Evolutionary conservation across 1,140 invertebrate genomes (phyloP).

Genomic region (Polyergus mexicanus): DNA sequence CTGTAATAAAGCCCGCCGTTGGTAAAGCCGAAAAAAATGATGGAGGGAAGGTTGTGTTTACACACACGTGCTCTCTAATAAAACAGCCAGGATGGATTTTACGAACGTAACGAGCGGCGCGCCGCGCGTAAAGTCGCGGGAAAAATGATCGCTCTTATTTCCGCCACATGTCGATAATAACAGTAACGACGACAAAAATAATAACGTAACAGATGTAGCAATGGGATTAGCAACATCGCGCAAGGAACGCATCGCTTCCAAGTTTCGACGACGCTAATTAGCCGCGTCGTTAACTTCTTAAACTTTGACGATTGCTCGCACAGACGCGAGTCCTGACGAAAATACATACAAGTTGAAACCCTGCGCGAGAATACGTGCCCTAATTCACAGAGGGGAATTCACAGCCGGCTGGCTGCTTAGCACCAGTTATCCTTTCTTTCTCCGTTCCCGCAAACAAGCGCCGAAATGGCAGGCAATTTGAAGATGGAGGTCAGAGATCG

Average conservation of each 20-base stretch:
- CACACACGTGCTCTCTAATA: conserved; percentile 17
- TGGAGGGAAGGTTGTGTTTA: neutral
- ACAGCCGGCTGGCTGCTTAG: conserved; percentile 39
- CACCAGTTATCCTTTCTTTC: conserved; percentile 65
- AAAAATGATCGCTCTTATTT: conserved; percentile 2
- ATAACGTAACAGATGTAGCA: neutral
- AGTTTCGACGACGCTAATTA: conserved; percentile 34
- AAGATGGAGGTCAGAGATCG: conserved; percentile 41
- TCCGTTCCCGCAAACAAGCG: conserved; percentile 13
- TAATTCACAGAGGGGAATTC: conserved; percentile 57
- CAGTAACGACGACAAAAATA: neutral
- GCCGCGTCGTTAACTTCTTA: conserved; percentile 42
- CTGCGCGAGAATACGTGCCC: conserved; percentile 48
- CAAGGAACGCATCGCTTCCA: neutral
- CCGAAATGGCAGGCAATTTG: conserved; percentile 64
- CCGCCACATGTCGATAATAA: neutral
- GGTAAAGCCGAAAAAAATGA: neutral
- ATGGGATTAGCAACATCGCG: neutral
- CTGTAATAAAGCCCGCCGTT: conserved; percentile 16
- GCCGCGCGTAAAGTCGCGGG: neutral
- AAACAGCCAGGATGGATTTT: conserved; percentile 3
- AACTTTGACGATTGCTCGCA: conserved; percentile 15
- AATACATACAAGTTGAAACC: conserved; percentile 50
- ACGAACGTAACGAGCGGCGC: neutral
- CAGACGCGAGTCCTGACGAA: conserved; percentile 6